Base-by-base conservation (phyloP, 2,113 vertebrate genomes). In the Prunella fulvescens region DNA sequence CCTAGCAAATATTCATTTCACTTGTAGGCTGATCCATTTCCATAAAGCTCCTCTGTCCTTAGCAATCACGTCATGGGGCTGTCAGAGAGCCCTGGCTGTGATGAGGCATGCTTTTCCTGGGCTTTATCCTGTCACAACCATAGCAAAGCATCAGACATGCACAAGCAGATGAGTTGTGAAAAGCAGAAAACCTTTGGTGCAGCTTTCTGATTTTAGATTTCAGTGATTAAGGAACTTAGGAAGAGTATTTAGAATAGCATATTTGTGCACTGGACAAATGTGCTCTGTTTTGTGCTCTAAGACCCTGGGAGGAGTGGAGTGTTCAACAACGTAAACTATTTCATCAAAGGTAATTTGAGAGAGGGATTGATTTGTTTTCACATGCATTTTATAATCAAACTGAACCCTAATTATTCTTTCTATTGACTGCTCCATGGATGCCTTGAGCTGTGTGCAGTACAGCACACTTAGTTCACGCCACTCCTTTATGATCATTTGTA, bases 21-120 rank as follows among this genome's bases (percentile, higher is more conserved):
- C 76, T 88, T 64, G 79, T 62, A 78, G 90, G 60, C 58, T 82
- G 87, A 79, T 85, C 54, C 64, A 67, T 95, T 97, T 96, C 95
- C 88, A 86, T 83, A 83, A 82, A 73, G 72, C 92, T 94, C 33
- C 60, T 81, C 82, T 83, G 79, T 93, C 90, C 92, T 88, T 40
- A 83, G 64, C 88, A 90, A 88, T 93, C 94, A 78, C 3, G 0
- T 88, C 64, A n/a, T 67, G 76, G 17, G 4, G 16, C 83, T 95
- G 93, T 95, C 94, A 91, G 88, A 60, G 90, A 19, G 4, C 53
- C 50, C 65, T 35, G 39, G 65, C 71, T 90, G 80, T 37, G 86
- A 84, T 83, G 83, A 90, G 76, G 17, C 76, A 86, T 37, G 65
- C 67, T 86, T 92, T 93, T 93, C 65, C 69, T 86, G 48, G 65